Evolutionary conservation across 2,888 invertebrate genomes (phyloP).

Genomic region (Lottia gigantea): DNA sequence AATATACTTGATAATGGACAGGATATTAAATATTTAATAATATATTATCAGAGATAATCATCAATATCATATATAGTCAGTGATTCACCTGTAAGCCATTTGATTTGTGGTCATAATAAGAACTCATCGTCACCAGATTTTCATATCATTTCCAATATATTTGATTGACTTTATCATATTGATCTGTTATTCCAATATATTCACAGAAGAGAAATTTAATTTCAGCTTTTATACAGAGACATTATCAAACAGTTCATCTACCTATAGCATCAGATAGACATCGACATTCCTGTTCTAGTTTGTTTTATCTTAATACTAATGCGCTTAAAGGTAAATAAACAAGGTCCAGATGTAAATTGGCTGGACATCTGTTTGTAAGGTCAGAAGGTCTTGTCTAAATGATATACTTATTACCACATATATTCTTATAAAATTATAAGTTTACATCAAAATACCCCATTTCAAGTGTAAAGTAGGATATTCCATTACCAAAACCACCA

Average conservation of each 20-base stretch:
- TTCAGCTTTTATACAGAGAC: conserved; percentile 49
- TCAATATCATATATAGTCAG: not conserved
- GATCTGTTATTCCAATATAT: too few species aligned
- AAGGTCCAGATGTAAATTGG: too few species aligned
- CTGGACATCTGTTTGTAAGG: too few species aligned
- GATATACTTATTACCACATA: too few species aligned
- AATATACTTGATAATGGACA: too few species aligned
- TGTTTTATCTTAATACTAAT: conserved; percentile 49
- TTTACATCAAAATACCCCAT: too few species aligned
- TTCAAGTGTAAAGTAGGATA: too few species aligned
- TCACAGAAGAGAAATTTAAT: conserved; percentile 8
- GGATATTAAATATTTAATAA: not conserved
- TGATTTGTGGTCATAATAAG: not conserved
- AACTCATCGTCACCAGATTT: not conserved
- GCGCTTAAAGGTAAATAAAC: conserved; percentile 45
- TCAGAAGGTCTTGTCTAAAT: too few species aligned
- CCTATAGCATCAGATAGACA: conserved; percentile 49
- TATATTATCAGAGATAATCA: not conserved
- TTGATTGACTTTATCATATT: not conserved
- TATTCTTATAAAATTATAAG: too few species aligned
- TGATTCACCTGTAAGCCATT: not conserved
- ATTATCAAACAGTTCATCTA: conserved; percentile 58
- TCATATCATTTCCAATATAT: not conserved
- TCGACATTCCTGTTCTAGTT: conserved; percentile 46
- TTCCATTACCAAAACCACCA: too few species aligned